Base-by-base conservation (phyloP, 2,113 vertebrate genomes). In the Hemibates koningsi region DNA sequence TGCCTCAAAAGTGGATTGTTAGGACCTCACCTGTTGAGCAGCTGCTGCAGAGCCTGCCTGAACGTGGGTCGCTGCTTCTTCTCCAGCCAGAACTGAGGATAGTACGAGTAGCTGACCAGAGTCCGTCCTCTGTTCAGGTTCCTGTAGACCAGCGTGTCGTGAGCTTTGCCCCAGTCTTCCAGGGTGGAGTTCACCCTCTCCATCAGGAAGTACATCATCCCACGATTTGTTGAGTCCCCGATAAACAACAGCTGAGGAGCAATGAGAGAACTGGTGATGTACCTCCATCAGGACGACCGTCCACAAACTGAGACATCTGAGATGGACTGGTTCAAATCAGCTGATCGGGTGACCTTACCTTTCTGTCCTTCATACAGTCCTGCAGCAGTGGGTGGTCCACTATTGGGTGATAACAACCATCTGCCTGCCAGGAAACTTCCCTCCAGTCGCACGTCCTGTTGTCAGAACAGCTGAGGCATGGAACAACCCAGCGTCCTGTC, bases 361-460 rank as follows among this genome's bases (percentile, higher is more conserved):
- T 99, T 86, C 97, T 97, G 91, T 95, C 96, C 81, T 81, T 92
- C 94, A 98, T 52, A 61, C 99, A 99, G 56, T 90, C 96, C 94
- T 98, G 98, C 66, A 99, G 96, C 63, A 97, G 94, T 0, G 91
- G 88, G 45, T 95, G 97, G 13, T 95, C 90, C 66, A 98, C 91
- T 63, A 97, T 19, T 0, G 94, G 90, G 14, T 99, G 92, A 2
- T 56, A 96, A 93, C 99, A 99, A 80, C 94, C 88, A 0, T 97
- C 95, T 4, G 99, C 97, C 91, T 98, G 97, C 99, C 98, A 99
- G 0, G 95, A 95, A 92, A 98, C 97, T 94, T 97, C 97, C 92
- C 98, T 96, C 99, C 99, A 99, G 93, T 99, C 98, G 50, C 99
- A 99, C 5, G 99, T 99, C 89, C 98, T 97, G 94, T 98, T 98